These are phyloP conservation scores for Meganola albula DNA, from an alignment of 2,888 invertebrate species.

Conservation along the genomic window DNA sequence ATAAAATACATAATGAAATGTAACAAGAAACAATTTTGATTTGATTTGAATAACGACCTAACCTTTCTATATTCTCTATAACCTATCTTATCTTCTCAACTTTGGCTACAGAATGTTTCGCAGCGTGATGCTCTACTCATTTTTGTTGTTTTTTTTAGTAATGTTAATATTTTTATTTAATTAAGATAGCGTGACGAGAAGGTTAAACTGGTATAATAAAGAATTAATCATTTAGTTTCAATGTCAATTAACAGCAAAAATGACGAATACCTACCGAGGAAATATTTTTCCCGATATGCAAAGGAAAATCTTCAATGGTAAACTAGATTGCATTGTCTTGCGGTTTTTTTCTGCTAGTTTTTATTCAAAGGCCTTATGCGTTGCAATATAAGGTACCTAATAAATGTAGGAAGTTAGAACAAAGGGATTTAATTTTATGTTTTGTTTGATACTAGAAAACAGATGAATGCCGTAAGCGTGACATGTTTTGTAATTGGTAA, in stretches of 20 bases:
- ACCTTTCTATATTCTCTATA: too few species aligned
- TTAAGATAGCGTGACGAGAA: background rate
- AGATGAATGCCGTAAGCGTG: background rate
- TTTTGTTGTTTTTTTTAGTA: too few species aligned
- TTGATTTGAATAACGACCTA: too few species aligned
- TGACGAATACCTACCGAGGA: too few species aligned
- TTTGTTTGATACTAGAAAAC: background rate
- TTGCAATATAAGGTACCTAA: slow-evolving; percentile 6
- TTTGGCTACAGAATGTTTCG: too few species aligned
- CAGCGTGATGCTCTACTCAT: too few species aligned
- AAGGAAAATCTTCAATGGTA: slow-evolving; percentile 23
- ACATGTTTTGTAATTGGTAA: background rate
- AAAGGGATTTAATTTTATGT: slow-evolving; percentile 4
- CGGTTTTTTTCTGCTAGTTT: slow-evolving; percentile 14
- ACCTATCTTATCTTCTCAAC: too few species aligned
- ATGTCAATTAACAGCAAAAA: too few species aligned
- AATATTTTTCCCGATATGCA: slow-evolving; percentile 8
- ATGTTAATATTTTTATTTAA: too few species aligned
- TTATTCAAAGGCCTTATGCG: slow-evolving; percentile 16
- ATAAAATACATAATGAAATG: too few species aligned
- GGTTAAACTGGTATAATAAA: slow-evolving; percentile 1
- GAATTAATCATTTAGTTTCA: slow-evolving; percentile 3
- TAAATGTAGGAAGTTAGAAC: slow-evolving; percentile 19
- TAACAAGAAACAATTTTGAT: too few species aligned
- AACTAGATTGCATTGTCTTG: slow-evolving; percentile 22